Evolutionary conservation across 2,888 invertebrate species (phyloP), one percentile per base, ranked within the genome.

Genomic region (Drosophila anomalata): DNA sequence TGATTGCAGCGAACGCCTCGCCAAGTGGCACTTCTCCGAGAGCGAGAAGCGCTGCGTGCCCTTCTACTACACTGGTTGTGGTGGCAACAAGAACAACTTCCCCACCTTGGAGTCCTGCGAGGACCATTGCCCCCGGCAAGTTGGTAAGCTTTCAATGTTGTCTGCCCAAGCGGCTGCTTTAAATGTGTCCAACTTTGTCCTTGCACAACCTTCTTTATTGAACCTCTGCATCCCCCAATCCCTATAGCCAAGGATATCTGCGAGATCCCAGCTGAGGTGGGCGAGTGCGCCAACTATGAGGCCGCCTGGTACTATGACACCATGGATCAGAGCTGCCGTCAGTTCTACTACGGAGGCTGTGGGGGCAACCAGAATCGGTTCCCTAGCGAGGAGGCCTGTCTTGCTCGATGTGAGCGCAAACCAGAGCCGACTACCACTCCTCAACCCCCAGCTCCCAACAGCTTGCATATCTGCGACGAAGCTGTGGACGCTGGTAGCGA

Each of bases 1-100:
- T 91, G 95, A 94, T 91, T 97, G 98, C 93, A 95, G 95, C 88
- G 90, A 89, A 72, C 95, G 94, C 85, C 93, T 94, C 73, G 94
- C 97, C 65, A 94, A 94, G 83, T 99, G 98, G 98, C 95, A 95
- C 92, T 98, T 96, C 93, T 96, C 96, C 91, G 93, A 94, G 75
- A 93, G 94, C 50, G 96, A 97, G 92, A 95, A 96, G 92, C 94
- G 96, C 78, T 99, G 98, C 93, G 93, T 96, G 93, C 97, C 97
- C 55, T 98, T 98, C 94, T 96, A 97, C 94, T 98, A 96, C 93
- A 95, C 95, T 77, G 98, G 98, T 78, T 98, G 98, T 92, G 95
- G 94, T 76, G 98, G 97, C 80, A 98, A 98, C 92, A 94, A 93
- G 88, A 98, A 98, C 93, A 95, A 94, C 91, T 98, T 97, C 93